Percentiles rank a stretch among this genome's conserved stretches.
Conservation (phyloP, 1,140 invertebrate genomes). For the Aphelenchoides avenae region DNA sequence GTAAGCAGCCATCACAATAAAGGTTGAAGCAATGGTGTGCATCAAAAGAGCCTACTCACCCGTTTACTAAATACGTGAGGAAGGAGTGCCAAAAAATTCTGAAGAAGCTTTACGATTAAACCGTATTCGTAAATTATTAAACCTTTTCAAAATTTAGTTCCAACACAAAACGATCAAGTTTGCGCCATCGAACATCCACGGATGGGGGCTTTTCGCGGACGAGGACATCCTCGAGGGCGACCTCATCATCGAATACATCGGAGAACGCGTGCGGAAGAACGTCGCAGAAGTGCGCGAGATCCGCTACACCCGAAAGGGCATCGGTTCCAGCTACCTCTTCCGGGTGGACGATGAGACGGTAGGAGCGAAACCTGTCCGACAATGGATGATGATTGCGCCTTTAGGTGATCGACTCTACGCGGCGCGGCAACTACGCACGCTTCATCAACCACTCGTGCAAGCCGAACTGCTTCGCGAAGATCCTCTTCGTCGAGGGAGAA, state of each 20-base stretch:
- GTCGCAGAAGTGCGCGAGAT: constrained; percentile 90
- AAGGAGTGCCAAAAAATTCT: too few relatives aligned
- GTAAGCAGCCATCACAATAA: too few relatives aligned
- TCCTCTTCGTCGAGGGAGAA: constrained; percentile 91
- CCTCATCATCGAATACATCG: constrained; percentile 99
- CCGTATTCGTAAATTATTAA: neutral
- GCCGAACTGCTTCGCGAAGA: constrained; percentile 76
- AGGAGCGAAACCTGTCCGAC: too few relatives aligned
- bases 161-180: constrained; percentile 96
- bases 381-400: constrained; percentile 60
- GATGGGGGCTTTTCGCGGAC: constrained; percentile 97
- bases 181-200: constrained; percentile 93
- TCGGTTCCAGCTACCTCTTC: constrained; percentile 95
- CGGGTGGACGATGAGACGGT: constrained; percentile 68
- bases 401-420: constrained; percentile 86
- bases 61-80: too few relatives aligned
- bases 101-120: constrained; percentile 7
- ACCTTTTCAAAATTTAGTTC: constrained; percentile 69
- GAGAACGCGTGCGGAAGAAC: constrained; percentile 85
- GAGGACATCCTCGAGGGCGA: constrained; percentile 70
- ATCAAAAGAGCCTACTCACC: too few relatives aligned
- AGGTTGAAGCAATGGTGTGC: too few relatives aligned
- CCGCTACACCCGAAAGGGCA: constrained; percentile 90
- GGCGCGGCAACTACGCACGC: constrained; percentile 90
- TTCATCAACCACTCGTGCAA: constrained; percentile 99